Conservation (phyloP, 2,797 vertebrate genomes). For the Micromesistius poutassou region DNA sequence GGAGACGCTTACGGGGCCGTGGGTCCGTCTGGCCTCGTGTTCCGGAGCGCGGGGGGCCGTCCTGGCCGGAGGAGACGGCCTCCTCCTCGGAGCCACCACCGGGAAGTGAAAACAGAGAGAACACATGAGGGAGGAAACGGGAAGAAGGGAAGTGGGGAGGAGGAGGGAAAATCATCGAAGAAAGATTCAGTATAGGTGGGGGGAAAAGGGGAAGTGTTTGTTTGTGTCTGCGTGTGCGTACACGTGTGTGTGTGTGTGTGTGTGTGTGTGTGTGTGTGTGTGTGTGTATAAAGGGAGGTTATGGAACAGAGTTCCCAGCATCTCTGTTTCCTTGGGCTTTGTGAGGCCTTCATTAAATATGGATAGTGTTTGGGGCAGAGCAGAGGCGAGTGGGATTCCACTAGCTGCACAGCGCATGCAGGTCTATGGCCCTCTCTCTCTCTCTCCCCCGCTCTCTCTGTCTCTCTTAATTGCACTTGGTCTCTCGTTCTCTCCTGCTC, state of each 20-base stretch:
- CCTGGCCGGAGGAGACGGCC: neutral
- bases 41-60: neutral
- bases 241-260: slow-evolving; percentile 8
- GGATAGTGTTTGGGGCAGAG: slow-evolving; percentile 68
- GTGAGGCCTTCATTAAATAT: slow-evolving; percentile 70
- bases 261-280: slow-evolving; percentile 14
- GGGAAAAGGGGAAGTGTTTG: neutral
- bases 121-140: neutral
- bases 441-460: neutral
- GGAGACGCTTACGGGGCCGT: neutral
- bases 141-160: slow-evolving; percentile 23
- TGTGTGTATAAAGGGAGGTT: neutral
- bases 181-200: neutral
- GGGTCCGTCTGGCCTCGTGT: neutral
- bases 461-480: neutral
- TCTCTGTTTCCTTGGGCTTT: slow-evolving; percentile 66
- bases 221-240: neutral
- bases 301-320: slow-evolving; percentile 45
- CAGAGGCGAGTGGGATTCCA: slow-evolving; percentile 62
- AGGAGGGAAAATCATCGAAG: slow-evolving; percentile 8
- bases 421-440: neutral
- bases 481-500: slow-evolving; percentile 19
- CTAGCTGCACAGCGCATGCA: slow-evolving; percentile 51
- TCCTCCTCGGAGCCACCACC: neutral
- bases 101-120: neutral